These are phyloP conservation scores for Oryzias javanicus DNA, from an alignment of 2,113 vertebrate species.

Conservation along the genomic window DNA sequence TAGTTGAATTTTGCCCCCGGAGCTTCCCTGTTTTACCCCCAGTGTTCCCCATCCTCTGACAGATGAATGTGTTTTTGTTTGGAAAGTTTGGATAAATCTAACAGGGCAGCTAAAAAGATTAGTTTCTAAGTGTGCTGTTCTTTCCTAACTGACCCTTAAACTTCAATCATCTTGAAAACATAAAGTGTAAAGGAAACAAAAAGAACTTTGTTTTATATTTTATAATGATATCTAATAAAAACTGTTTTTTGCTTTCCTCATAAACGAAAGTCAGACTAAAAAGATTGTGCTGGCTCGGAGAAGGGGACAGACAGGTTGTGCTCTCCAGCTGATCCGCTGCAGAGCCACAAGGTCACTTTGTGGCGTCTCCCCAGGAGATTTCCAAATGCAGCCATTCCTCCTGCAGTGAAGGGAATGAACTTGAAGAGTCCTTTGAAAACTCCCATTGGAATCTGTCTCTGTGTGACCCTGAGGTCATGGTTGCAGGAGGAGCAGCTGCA, in stretches of 20 bases:
- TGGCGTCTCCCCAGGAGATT: constrained; percentile 43
- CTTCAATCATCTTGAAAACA: not conserved
- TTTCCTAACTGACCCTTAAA: not conserved
- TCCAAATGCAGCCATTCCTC: constrained; percentile 44
- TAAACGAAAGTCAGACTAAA: constrained; percentile 34
- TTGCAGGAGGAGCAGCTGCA: constrained; percentile 4
- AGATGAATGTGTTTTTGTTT: no score
- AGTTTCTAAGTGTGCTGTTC: not conserved
- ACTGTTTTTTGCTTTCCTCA: constrained; percentile 34
- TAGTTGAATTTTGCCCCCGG: no score
- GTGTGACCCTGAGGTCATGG: constrained; percentile 36
- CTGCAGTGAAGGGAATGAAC: constrained; percentile 56
- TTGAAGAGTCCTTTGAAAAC: constrained; percentile 48
- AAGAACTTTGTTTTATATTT: no score
- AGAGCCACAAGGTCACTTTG: constrained; percentile 48
- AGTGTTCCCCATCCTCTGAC: no score
- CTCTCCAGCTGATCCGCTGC: constrained; percentile 31
- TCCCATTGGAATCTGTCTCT: constrained; percentile 33
- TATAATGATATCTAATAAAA: no score
- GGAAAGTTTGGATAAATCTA: no score
- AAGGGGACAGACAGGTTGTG: constrained; percentile 27
- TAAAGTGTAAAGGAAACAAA: not conserved
- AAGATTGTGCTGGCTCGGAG: constrained; percentile 27
- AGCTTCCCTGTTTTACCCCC: no score
- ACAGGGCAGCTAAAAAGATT: no score